Conservation (phyloP, 2,888 invertebrate species). For the Catocala sponsa region DNA sequence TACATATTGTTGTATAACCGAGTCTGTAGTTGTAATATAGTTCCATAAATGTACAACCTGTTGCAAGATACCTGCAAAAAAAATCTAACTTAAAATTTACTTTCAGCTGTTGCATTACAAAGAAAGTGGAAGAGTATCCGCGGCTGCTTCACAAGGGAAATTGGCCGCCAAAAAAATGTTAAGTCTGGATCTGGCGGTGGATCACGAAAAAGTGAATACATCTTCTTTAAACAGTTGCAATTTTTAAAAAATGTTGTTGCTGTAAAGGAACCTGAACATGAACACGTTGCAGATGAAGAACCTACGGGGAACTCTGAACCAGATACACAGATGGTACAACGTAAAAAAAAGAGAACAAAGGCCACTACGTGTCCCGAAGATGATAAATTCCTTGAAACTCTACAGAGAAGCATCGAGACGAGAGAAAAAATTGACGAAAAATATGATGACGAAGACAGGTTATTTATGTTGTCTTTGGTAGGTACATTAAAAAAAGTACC, state of each 20-base stretch:
- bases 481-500: conserved; percentile 24
- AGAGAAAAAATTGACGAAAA: conserved; percentile 15
- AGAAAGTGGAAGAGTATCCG: conserved; percentile 42
- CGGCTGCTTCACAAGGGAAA: conserved; percentile 36
- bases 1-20: conserved; percentile 30
- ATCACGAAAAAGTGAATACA: conserved; percentile 39
- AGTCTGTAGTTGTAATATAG: conserved; percentile 30
- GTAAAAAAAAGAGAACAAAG: conserved; percentile 18
- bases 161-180: conserved; percentile 28
- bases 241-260: conserved; percentile 34
- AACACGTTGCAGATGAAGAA: conserved; percentile 11
- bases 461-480: conserved; percentile 28
- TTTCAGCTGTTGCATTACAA: conserved; percentile 28
- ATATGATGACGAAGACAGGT: conserved; percentile 22
- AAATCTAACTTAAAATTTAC: conserved; percentile 18
- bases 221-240: conserved; percentile 36
- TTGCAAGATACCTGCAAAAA: conserved; percentile 30
- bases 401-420: conserved; percentile 16
- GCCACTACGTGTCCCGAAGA: conserved; percentile 19
- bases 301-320: conserved; percentile 13
- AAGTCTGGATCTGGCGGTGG: conserved; percentile 18
- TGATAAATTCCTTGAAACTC: conserved; percentile 20
- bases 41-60: conserved; percentile 29
- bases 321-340: conserved; percentile 16
- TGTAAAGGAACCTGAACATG: conserved; percentile 23